Base-by-base conservation (phyloP, 2,113 vertebrate species). In the Geothlypis trichas region DNA sequence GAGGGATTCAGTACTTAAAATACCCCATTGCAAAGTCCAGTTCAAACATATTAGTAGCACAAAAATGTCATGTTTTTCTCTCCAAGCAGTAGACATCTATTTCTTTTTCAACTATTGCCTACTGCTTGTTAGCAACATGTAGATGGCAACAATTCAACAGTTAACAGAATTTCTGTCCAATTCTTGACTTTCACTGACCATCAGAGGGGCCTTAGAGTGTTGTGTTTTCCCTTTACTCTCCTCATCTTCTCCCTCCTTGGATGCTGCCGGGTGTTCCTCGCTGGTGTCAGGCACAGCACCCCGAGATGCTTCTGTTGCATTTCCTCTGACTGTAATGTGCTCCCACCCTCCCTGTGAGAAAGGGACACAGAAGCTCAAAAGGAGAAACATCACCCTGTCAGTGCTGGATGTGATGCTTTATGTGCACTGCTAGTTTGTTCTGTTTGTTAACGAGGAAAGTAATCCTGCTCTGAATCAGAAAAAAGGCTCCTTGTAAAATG, bases 341-440 rank as follows among this genome's bases (percentile, higher is more conserved):
- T 99, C 99, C 99, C 99, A 99, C 42, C 99, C 99, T 11, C 99
- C 99, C 99, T 99, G 78, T 13, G 92, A 88, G 31, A 58, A 31
- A 86, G 87, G 1, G n/a, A 86, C 9, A 81, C 24, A 72, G 44
- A 42, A 84, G 23, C 52, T 41, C 7, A 91, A 13, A 41, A 71
- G 55, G 11, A 75, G 59, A 67, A 74, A 58, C n/a, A 33, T 55
- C 67, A 66, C 41, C 41, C 28, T 59, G 37, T 42, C 67, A 37
- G 28, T 58, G 33, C 49, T 68, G 1, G 16, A 49, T 1, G 5
- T 46, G 78, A 41, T 49, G 65, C 23, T 90, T 54, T 73, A 9
- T 16, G 23, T 33, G 27, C 42, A 3, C 35, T 49, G 13, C 24
- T 69, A 15, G 23, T 62, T 85, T 75, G 13, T 33, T 14, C 15